Conservation (phyloP, 2,113 vertebrate species). For the Atlantisia rogersi region DNA sequence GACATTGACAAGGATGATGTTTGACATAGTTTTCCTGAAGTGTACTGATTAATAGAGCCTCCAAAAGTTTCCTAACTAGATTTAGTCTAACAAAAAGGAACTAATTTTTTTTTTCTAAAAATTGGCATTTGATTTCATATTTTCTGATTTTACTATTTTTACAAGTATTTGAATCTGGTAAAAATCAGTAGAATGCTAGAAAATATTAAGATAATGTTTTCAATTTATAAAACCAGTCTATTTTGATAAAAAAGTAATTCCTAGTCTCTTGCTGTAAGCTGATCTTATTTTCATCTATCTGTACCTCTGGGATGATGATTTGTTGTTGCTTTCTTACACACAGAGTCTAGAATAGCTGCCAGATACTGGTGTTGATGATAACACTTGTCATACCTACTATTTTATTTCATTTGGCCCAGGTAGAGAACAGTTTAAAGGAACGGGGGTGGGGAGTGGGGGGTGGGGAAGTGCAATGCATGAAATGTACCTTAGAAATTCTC, state of each 20-base stretch:
- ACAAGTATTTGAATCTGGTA: neutral
- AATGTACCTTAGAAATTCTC: neutral
- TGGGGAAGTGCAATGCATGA: neutral
- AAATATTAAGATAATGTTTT: neutral
- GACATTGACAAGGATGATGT: neutral
- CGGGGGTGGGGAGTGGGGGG: no score
- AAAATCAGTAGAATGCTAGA: neutral
- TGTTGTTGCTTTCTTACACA: neutral
- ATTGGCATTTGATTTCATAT: neutral
- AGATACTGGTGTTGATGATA: neutral
- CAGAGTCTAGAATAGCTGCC: neutral
- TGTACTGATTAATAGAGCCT: neutral
- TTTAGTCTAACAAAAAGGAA: neutral
- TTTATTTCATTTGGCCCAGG: neutral
- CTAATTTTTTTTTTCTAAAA: neutral
- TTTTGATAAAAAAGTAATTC: neutral
- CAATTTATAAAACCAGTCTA: neutral
- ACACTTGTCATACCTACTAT: neutral
- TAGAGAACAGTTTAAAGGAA: neutral
- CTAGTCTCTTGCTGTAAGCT: neutral
- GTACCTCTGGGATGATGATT: neutral
- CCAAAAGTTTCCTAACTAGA: neutral
- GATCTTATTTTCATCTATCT: neutral
- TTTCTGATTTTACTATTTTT: neutral
- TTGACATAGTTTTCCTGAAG: neutral